These are phyloP conservation scores for Spinibarbus caldwelli DNA, from an alignment of 2,797 vertebrate genomes.

Conservation along the genomic window DNA sequence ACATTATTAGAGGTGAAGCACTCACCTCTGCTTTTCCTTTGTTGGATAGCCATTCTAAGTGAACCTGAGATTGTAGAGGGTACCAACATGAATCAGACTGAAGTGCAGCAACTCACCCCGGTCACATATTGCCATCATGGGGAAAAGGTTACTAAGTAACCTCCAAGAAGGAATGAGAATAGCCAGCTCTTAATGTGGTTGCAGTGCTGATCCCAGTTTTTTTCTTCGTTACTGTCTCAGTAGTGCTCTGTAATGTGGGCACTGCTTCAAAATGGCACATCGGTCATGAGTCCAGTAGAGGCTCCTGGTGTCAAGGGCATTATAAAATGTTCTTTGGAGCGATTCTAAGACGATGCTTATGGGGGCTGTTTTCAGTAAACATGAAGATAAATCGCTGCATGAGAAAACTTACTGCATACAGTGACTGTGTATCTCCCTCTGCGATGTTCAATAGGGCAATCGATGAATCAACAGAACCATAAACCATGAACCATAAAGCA, in stretches of 20 bases:
- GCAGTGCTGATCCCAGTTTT: background rate
- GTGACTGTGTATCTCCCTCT: background rate
- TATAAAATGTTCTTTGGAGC: background rate
- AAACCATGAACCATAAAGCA: slow-evolving; percentile 16
- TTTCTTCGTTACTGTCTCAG: background rate
- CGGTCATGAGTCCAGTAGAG: background rate
- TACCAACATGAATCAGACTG: slow-evolving; percentile 42
- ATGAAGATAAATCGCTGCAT: background rate
- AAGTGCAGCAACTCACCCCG: slow-evolving; percentile 42
- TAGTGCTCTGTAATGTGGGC: background rate
- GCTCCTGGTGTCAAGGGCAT: background rate
- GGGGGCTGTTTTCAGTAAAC: slow-evolving; percentile 21
- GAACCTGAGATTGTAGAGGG: slow-evolving; percentile 47
- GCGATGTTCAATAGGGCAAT: slow-evolving; percentile 5
- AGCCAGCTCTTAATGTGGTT: slow-evolving; percentile 24
- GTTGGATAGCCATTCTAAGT: slow-evolving; percentile 33
- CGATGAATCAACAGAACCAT: slow-evolving; percentile 16
- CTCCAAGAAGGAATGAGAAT: slow-evolving; percentile 23
- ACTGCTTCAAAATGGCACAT: background rate
- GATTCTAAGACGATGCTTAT: background rate
- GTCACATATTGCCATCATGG: slow-evolving; percentile 24
- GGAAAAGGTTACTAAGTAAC: slow-evolving; percentile 5
- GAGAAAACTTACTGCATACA: background rate
- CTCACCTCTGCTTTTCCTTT: slow-evolving; percentile 25
- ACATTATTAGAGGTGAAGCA: slow-evolving; percentile 35